These are phyloP conservation scores for Auanema sp. DNA, from an alignment of 2,888 invertebrate species.

Conservation along the genomic window DNA sequence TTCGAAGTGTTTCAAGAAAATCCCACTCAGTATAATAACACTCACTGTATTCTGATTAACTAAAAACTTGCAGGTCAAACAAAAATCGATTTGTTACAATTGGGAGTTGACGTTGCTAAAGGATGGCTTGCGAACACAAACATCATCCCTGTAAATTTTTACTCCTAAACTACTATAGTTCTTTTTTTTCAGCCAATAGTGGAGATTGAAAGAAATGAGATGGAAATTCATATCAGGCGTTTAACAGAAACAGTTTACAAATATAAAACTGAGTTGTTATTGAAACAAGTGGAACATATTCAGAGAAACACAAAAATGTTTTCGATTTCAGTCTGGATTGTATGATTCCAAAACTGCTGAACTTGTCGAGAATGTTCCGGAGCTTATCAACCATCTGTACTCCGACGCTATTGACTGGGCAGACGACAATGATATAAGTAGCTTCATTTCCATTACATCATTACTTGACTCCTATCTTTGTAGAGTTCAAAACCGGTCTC, in stretches of 20 bases:
- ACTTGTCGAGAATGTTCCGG: conserved; percentile 29
- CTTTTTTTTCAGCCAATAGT: conserved; percentile 14
- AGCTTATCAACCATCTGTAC: conserved; percentile 42
- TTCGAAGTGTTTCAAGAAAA: conserved; percentile 30
- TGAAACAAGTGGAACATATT: conserved; percentile 27
- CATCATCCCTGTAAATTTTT: conserved; percentile 8
- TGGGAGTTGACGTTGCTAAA: conserved; percentile 31
- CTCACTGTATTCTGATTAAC: not conserved
- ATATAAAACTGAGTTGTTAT: conserved; percentile 32
- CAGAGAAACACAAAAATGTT: not conserved
- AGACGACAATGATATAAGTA: conserved; percentile 32
- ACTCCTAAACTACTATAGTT: not conserved
- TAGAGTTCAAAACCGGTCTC: conserved; percentile 10
- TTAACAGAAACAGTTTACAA: conserved; percentile 32
- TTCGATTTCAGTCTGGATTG: conserved; percentile 23
- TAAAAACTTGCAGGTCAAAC: conserved; percentile 15
- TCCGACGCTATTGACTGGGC: conserved; percentile 41
- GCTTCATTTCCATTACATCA: not conserved
- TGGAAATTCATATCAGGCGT: conserved; percentile 28
- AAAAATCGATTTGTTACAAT: conserved; percentile 33
- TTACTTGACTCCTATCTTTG: not conserved
- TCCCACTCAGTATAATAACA: conserved; percentile 23
- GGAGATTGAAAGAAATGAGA: conserved; percentile 18
- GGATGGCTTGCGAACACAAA: conserved; percentile 18
- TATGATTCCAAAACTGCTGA: conserved; percentile 33